Base-by-base conservation (phyloP, 2,113 vertebrate species). In the Neodon shergylaensis region DNA sequence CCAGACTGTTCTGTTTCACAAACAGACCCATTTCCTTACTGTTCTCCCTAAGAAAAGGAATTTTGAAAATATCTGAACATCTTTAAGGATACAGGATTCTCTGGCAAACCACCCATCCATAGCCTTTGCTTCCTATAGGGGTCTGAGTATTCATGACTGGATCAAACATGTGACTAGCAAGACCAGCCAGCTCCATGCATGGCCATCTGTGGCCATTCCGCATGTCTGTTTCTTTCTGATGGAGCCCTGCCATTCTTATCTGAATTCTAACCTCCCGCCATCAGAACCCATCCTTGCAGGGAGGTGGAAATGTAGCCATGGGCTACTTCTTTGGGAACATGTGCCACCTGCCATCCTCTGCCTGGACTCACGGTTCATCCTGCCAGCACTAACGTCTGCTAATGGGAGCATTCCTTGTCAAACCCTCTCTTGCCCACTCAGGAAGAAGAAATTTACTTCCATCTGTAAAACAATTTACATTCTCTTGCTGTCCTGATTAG, bases 141-240 rank as follows among this genome's bases (percentile, higher is more conserved):
- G 11, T 82, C 86, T 90, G 58, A 42, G 44, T 91, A 54, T 96
- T 65, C 3, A n/a, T 82, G 73, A 86, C 42, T 63, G 11, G 28
- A 44, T 77, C 78, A 61, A 24, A 63, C 76, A 42, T 1, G 16
- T 85, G 92, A 88, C 84, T 76, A 65, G 90, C 52, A 76, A 74
- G 72, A n/a, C 33, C 47, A 39, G 83, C 87, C 92, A 94, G 78
- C 63, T 76, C 94, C 26, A 1, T 22, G 5, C 42, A 3, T 36
- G 28, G 26, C 92, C 94, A 76, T 87, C 95, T 94, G 96, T 76
- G 88, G 70, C 88, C 52, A 52, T 83, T 68, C 26, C 39, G 54
- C 33, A 0, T 85, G 68, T 74, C 94, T 85, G 13, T 78, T 89
- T 52, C 89, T 95, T 86, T 33, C n/a, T 70, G 82, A 92, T 14